Conservation (phyloP, 2,797 vertebrate species). For the Pteropus rufus region DNA sequence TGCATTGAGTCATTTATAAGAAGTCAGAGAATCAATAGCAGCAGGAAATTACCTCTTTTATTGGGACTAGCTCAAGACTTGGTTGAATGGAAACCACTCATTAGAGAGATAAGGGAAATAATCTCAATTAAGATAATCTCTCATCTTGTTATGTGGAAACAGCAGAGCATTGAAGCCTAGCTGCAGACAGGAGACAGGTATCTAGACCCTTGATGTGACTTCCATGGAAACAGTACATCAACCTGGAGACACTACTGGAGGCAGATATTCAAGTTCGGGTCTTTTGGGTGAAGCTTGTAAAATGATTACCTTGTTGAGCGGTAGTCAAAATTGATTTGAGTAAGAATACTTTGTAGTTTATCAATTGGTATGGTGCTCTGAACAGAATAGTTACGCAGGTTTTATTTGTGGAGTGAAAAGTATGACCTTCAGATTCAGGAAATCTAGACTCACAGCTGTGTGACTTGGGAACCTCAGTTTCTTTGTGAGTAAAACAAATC, state of each 20-base stretch:
- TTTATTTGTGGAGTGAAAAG: neutral
- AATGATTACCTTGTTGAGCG: neutral
- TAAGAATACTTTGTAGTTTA: neutral
- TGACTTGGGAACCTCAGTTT: neutral
- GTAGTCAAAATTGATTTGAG: neutral
- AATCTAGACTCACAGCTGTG: neutral
- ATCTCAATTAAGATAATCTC: neutral
- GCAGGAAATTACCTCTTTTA: conserved; percentile 38
- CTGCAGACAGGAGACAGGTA: neutral
- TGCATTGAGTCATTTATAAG: neutral
- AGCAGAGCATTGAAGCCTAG: neutral
- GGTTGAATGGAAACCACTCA: neutral
- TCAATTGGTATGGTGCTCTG: neutral
- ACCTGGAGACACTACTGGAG: neutral
- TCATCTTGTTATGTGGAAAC: neutral
- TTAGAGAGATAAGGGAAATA: neutral
- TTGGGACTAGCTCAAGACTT: neutral
- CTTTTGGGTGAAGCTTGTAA: neutral
- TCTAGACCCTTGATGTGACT: neutral
- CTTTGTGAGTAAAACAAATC: neutral
- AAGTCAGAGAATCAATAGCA: conserved; percentile 21
- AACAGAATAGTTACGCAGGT: neutral
- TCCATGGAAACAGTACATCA: neutral
- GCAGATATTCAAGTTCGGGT: neutral
- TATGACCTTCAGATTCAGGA: neutral